Base-by-base conservation (phyloP, 2,113 vertebrate genomes). In the Setophaga petechia region DNA sequence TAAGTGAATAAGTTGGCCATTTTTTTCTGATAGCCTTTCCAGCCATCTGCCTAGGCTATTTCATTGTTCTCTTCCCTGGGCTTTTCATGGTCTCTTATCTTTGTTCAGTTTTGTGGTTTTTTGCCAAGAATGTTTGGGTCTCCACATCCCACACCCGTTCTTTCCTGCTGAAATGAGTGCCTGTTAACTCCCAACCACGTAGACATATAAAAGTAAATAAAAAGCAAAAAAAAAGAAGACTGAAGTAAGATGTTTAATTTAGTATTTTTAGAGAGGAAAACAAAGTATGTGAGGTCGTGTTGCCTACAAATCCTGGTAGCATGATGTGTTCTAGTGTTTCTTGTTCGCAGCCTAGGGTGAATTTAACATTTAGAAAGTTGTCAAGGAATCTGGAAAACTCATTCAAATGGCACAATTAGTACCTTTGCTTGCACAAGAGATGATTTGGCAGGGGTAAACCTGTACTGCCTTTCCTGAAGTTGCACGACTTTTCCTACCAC, bases 321-420 rank as follows among this genome's bases (percentile, higher is more conserved):
- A 6, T 22, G 47, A 57, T 49, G n/a, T 67, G 46, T 91, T 91
- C 44, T 61, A 77, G 72, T 1, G 1, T 73, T 93, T 85, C 75
- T 83, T 52, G 37, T 69, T 93, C 0, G 0, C 67, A 91, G 43
- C 59, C 63, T 94, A 86, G 43, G 46, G 75, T 80, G 58, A 91
- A 83, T 89, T 62, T 91, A 80, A 35, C 39, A 59, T 94, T 77
- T 84, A 83, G 46, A 51, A 76, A 65, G 61, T 66, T 96, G 92
- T 93, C 90, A 94, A 15, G 85, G 77, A 91, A 69, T 86, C 61
- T 89, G 87, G 78, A 84, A 84, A 95, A 88, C 30, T 80, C 75
- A 51, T 94, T 96, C 13, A 77, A 71, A 86, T 57, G 28, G 52
- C 75, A 95, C 87, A 86, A 59, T 90, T 87, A 91, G 47, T 96